Evolutionary conservation across 2,113 vertebrate species (phyloP).

Genomic region (Butastur rufipennis): DNA sequence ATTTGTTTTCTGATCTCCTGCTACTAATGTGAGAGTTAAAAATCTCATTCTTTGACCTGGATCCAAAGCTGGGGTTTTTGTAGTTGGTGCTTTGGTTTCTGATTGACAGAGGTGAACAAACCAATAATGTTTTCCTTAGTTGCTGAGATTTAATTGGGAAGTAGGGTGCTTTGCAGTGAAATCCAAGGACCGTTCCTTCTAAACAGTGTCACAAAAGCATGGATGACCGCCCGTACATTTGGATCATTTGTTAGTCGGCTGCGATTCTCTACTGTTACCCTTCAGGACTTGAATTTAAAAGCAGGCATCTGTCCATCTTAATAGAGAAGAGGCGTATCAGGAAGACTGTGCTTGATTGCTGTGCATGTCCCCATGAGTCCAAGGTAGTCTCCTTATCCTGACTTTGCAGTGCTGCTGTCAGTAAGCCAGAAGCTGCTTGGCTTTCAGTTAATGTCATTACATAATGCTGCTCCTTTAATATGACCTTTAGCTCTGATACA

Average conservation of each 20-base stretch:
- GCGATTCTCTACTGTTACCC: neutral
- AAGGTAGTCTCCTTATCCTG: neutral
- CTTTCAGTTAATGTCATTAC: slow-evolving; percentile 18
- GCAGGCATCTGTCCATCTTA: rapidly evolving
- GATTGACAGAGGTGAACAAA: neutral
- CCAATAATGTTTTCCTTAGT: neutral
- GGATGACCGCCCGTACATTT: rapidly evolving
- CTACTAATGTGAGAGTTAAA: neutral
- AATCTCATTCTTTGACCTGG: neutral
- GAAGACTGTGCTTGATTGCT: rapidly evolving
- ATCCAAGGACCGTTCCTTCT: neutral
- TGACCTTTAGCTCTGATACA: neutral
- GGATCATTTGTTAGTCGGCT: neutral
- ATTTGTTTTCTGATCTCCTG: neutral
- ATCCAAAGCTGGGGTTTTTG: neutral
- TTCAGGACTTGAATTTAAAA: neutral
- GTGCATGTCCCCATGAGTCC: rapidly evolving
- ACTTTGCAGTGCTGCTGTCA: neutral
- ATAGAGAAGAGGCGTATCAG: rapidly evolving
- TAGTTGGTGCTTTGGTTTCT: neutral
- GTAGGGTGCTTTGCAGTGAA: neutral
- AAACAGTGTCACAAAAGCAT: neutral
- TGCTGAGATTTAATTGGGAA: neutral
- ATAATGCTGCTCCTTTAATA: slow-evolving; percentile 8
- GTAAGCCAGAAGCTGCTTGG: neutral